Evolutionary conservation across 53 echinoderm and acorn worm genomes (phyloP), one percentile per base, ranked within the genome.

Genomic region (Actinopyga echinites): DNA sequence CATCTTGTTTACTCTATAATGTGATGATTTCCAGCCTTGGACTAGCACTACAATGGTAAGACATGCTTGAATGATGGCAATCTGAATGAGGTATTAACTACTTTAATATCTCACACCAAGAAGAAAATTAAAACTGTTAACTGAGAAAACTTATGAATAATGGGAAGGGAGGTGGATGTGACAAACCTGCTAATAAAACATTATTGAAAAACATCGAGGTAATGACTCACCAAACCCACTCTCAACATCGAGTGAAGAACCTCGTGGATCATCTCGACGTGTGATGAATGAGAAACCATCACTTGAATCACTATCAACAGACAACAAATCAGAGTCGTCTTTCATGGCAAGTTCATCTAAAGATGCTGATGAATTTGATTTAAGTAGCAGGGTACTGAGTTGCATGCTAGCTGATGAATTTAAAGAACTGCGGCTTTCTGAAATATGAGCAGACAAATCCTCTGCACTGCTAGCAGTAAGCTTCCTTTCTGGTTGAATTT

Each of bases 301-400:
- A n/a, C 97, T 96, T 26, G 93, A 92, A 56, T 96, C 97, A 58
- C 97, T 96, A 75, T 90, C 87, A 30, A 96, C 80, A 0, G 97
- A 96, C 56, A 96, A 75, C 64, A 90, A 90, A 74, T 96, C 97
- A 24, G 88, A 83, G 55, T 93, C 96, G 4, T 79, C 73, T 44
- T 71, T 71, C 8, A 83, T 57, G 1, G 87, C 80, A 12, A 85
- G 66, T 54, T 94, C 97, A 43, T 96, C 97, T 35, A 96, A 75
- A 1, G 93, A 91, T 5, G 79, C 64, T 57, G 85, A 74, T 20
- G 93, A 93, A 40, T 83, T 80, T 38, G 84, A 59, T 15, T 80
- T 80, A 19, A 57, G 29, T 1, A 80, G 43, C 31, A 67, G 26
- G 25, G 75, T 43, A 32, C 75, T 74, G 35, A 75, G 38, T 36